Conservation (phyloP, 2,113 vertebrate species). For the Myotis yumanensis region DNA sequence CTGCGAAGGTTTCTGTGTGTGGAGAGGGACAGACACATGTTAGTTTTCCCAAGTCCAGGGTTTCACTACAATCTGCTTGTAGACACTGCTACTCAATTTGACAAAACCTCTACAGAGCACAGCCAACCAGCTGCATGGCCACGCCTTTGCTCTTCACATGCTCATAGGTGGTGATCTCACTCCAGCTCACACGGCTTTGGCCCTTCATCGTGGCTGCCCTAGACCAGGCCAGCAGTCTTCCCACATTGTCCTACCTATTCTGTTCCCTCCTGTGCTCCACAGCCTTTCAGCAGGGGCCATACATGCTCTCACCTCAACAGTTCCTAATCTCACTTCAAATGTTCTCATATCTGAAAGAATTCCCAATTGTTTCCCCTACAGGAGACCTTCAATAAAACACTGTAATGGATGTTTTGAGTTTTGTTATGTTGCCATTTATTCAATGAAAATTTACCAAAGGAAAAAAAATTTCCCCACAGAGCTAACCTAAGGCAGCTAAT, state of each 20-base stretch:
- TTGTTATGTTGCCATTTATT: not conserved
- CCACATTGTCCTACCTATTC: fast-evolving
- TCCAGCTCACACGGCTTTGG: not conserved
- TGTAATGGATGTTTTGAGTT: not conserved
- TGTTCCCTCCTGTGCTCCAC: not conserved
- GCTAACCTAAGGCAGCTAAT: not conserved
- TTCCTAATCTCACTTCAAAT: not conserved
- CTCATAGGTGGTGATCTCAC: too few relatives aligned
- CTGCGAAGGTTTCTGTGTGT: not conserved
- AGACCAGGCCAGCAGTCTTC: not conserved
- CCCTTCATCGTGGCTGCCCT: not conserved
- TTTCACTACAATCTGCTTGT: not conserved
- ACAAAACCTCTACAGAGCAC: not conserved
- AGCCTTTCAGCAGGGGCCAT: not conserved
- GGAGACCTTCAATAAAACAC: not conserved
- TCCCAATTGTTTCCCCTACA: not conserved
- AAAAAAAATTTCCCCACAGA: not conserved
- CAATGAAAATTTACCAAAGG: not conserved
- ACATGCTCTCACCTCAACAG: not conserved
- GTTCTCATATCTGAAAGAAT: not conserved
- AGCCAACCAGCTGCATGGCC: not conserved
- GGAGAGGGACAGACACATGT: not conserved
- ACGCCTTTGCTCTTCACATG: not conserved
- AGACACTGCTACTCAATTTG: not conserved
- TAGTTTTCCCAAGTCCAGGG: not conserved